Base-by-base conservation (phyloP, 1,140 invertebrate species). In the Scaptomyza graminum region DNA sequence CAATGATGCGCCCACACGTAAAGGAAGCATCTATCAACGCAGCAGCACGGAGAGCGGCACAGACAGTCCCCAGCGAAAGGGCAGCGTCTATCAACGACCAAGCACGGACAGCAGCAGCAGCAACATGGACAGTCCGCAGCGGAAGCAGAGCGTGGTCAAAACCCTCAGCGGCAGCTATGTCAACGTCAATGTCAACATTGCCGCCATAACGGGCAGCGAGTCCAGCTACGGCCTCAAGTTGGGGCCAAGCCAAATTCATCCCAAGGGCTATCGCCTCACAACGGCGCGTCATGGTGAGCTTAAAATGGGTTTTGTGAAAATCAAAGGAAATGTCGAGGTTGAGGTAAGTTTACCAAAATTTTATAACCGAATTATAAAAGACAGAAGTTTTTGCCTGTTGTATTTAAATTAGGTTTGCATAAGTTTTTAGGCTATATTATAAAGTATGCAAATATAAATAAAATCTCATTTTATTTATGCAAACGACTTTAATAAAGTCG, bases 291-390 rank as follows among this genome's bases (percentile, higher is more conserved):
- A 94, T 72, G 96, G 97, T 7, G 96, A 98, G 91, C 94, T 98
- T 44, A 96, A 97, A 88, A 93, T 98, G 85, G 97, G 96, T 22
- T 95, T 98, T 65, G 94, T 96, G 76, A 96, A 98, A 92, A 96
- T 96, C 81, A 98, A 98, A 92, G 97, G 97, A 74, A 96, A 97
- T 85, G 94, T 98, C 12, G 97, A 98, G 92, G 95, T 98, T 11
- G 97, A 98, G 92, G 96, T 98, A 55, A 94, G 95, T 56, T 4
- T 0, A 13, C 8, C 31, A 15, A 34, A 37, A 16, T 34, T 18
- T 7, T 2, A 34, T 34, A 37, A 34, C 37, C 5, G 1, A 39
- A 39, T 4, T 12, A 41, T 41, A 12, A 37, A 37, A 37, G 34
- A 37, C 16, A 5, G n/a, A 34, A 52, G 12, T 18, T 52, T 22